Evolutionary conservation across 2,113 vertebrate genomes (phyloP), one percentile per base, ranked within the genome.

Genomic region (Australoheros scitulus): DNA sequence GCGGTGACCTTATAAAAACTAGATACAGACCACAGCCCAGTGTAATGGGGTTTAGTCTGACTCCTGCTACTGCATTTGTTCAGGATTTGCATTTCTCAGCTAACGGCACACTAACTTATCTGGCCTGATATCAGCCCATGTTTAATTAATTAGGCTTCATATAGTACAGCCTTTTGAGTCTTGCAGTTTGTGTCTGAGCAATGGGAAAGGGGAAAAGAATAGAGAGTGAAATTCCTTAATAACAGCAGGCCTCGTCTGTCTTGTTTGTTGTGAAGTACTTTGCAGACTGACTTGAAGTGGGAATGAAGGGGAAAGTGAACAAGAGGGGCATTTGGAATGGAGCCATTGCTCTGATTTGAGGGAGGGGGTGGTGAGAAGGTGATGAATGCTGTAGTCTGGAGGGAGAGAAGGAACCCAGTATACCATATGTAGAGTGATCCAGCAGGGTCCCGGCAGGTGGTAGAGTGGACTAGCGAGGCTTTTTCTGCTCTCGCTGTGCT

Each of bases 1-100:
- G 10, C 81, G 59, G 86, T 81, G 89, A 89, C 9, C 61, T 90
- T 85, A 65, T 87, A 65, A 87, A 87, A 88, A 75, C 90, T 82
- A 22, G 74, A 18, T 13, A 13, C 22, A 74, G 15, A 88, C 92
- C 89, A 78, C 88, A 88, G 56, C 68, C 26, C 63, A 32, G 55
- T 61, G 63, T 56, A 20, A 20, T 63, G 70, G 11, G 78, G 77
- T 43, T 20, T 75, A 59, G 60, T 58, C 29, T 64, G 59, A 80
- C 72, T 85, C 70, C 61, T 63, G 29, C 29, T 76, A 4, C 22
- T 43, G 20, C 79, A 76, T 34, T 41, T 78, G 50, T 50, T 58
- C 56, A 81, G 50, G 60, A 61, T 78, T 84, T 77, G 68, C 64
- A 55, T 72, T 72, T 72, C 18, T 52, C 43, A 47, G 43, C 14